Percentiles rank a stretch among this genome's conserved stretches.
Evolutionary conservation across 2,888 invertebrate genomes (phyloP).

Genomic region (Lydus trimaculatus): DNA sequence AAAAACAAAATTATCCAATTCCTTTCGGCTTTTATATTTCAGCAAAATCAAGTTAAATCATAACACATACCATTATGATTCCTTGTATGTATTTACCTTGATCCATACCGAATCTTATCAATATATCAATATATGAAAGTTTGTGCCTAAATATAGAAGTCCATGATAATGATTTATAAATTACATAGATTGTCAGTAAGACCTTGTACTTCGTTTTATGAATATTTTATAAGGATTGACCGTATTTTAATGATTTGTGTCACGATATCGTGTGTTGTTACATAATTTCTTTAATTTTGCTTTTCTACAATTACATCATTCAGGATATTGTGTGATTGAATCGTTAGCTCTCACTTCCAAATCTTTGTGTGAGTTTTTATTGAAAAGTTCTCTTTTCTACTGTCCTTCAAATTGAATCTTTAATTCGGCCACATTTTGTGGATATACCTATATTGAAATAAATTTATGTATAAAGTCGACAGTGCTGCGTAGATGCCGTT

Average conservation of each 20-base stretch:
- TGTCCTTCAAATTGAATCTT: too few relatives aligned
- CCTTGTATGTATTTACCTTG: not conserved
- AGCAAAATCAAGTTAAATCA: not conserved
- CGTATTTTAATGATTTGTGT: slow-evolving; percentile 24
- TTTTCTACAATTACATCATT: not conserved
- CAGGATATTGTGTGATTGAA: not conserved
- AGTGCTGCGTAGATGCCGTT: too few relatives aligned
- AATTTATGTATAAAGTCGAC: not conserved
- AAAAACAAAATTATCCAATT: not conserved
- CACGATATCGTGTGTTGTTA: slow-evolving; percentile 18
- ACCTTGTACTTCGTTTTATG: slow-evolving; percentile 17
- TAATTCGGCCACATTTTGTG: too few relatives aligned
- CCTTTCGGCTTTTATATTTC: not conserved
- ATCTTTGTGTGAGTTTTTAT: not conserved
- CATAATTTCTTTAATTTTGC: not conserved
- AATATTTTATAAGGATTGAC: slow-evolving; percentile 25
- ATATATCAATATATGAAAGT: not conserved
- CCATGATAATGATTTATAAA: slow-evolving; percentile 25
- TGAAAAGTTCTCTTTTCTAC: too few relatives aligned
- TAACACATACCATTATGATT: too few relatives aligned
- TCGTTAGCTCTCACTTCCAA: too few relatives aligned
- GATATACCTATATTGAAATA: not conserved
- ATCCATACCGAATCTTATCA: slow-evolving; percentile 9
- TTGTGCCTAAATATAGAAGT: slow-evolving; percentile 21
- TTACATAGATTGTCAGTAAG: slow-evolving; percentile 26